These are phyloP conservation scores for Aspidoscelis tigris DNA, from an alignment of 2,113 vertebrate genomes.

Conservation along the genomic window DNA sequence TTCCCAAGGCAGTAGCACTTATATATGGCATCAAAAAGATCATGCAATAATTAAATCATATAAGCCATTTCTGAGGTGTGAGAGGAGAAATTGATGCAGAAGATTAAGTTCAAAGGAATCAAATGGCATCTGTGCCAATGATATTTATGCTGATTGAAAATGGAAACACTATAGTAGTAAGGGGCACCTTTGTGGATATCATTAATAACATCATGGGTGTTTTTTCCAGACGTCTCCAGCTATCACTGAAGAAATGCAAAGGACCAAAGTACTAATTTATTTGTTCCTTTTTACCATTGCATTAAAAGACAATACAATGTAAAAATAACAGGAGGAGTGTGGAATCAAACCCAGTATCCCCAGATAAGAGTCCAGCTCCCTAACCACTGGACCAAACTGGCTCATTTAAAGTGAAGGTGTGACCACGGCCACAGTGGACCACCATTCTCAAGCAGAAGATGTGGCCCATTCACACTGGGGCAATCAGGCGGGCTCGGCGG, in stretches of 20 bases:
- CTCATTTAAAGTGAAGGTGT: too few relatives aligned
- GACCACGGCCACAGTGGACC: too few relatives aligned
- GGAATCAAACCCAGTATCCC: too few relatives aligned
- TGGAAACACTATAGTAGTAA: neutral
- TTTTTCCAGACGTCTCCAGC: constrained; percentile 6
- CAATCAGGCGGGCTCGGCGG: too few relatives aligned
- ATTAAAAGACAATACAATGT: too few relatives aligned
- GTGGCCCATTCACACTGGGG: too few relatives aligned
- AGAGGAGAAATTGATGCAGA: constrained; percentile 5
- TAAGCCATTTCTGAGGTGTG: neutral
- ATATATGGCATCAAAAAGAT: constrained; percentile 2
- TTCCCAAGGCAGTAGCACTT: constrained; percentile 39
- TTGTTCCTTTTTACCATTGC: too few relatives aligned
- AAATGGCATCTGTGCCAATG: neutral
- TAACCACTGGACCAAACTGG: too few relatives aligned
- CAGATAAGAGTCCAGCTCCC: too few relatives aligned
- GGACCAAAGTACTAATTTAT: neutral
- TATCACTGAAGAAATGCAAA: neutral
- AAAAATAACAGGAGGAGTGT: too few relatives aligned
- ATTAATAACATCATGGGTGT: neutral
- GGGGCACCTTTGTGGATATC: neutral
- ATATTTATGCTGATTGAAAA: constrained; percentile 12
- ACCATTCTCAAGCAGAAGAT: too few relatives aligned
- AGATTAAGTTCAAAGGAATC: constrained; percentile 4
- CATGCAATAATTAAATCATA: constrained; percentile 17